These are phyloP conservation scores for Seriola dumerili DNA, from an alignment of 2,113 vertebrate genomes.

Conservation along the genomic window DNA sequence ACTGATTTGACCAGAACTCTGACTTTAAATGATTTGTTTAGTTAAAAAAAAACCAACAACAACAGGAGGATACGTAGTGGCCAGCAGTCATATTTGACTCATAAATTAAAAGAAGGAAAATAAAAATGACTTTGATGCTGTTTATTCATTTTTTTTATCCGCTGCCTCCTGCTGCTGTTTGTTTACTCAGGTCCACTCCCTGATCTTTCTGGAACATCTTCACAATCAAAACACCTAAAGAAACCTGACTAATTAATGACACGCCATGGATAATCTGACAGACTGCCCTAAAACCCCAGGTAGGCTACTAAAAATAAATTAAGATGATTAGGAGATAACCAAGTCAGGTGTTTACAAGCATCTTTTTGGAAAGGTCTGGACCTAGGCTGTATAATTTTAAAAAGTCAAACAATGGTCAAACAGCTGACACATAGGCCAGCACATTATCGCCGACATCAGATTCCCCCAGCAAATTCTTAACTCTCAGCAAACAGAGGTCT, in stretches of 20 bases:
- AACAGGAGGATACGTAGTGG: not conserved
- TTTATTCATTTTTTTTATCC: not conserved
- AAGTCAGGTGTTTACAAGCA: not conserved
- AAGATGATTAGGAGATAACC: not conserved
- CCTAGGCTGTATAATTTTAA: no score
- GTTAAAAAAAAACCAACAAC: not conserved
- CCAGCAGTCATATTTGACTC: not conserved
- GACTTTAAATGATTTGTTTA: not conserved
- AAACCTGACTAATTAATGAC: not conserved
- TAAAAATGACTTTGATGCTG: not conserved
- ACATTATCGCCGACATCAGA: no score
- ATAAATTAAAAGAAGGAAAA: not conserved
- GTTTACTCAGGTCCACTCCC: not conserved
- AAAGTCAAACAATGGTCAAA: no score
- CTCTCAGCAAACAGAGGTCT: no score
- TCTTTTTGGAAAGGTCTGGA: not conserved
- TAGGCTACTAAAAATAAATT: no score
- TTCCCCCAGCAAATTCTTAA: no score
- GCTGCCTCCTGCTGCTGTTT: no score
- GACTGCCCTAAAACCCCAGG: not conserved
- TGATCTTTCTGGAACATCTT: not conserved
- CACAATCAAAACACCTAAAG: not conserved
- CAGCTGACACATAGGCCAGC: no score
- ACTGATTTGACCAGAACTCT: not conserved
- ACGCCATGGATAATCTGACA: not conserved